Evolutionary conservation across 1,140 invertebrate species (phyloP).

Genomic region (Copidosoma floridanum): DNA sequence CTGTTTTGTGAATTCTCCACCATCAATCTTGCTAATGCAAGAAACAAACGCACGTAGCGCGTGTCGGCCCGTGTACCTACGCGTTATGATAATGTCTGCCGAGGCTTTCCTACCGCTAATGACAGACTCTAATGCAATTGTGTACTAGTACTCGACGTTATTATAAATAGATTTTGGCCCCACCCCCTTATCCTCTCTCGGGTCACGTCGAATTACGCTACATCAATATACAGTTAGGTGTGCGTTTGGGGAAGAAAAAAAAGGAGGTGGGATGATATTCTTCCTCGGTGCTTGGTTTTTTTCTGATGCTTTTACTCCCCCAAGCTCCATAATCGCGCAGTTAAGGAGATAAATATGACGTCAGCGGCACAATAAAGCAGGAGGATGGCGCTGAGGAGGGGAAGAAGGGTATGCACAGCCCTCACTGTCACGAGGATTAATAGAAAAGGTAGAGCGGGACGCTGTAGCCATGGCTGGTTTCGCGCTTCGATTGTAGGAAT

Average conservation of each 20-base stretch:
- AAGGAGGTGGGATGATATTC: no score
- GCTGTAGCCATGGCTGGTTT: no score
- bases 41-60: background rate
- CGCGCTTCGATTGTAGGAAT: no score
- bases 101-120: no score
- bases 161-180: background rate
- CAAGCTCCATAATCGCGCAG: slow-evolving; percentile 40
- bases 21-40: slow-evolving; percentile 2
- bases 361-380: slow-evolving; percentile 40
- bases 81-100: background rate
- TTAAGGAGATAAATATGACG: slow-evolving; percentile 51
- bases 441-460: no score
- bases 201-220: background rate
- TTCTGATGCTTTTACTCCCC: no score
- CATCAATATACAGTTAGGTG: background rate
- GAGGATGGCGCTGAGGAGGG: background rate
- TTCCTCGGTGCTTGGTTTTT: no score
- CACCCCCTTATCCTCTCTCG: background rate
- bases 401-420: background rate
- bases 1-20: background rate
- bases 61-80: no score
- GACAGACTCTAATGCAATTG: no score
- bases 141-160: no score
- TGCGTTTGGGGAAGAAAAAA: background rate
- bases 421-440: slow-evolving; percentile 1